phyloP scores from a whole-genome alignment of 2,797 vertebrate species.

The Glyptemys insculpta region DNA sequence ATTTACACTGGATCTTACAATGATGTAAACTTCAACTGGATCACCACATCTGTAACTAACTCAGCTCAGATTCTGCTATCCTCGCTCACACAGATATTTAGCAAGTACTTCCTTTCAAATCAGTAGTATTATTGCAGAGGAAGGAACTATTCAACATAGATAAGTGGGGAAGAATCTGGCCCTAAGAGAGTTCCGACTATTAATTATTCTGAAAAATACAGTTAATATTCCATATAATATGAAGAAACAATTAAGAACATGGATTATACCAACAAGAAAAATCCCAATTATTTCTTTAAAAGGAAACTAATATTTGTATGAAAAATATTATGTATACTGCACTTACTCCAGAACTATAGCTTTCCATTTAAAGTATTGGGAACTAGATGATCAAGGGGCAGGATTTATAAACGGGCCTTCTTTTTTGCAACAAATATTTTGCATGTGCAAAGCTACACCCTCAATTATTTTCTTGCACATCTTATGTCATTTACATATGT shows the following conservation, averaged over 20 bases:
- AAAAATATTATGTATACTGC: neutral
- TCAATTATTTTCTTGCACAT: neutral
- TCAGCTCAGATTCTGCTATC: neutral
- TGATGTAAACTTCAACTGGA: neutral
- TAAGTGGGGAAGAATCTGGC: neutral
- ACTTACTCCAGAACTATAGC: rapidly evolving
- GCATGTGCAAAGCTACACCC: neutral
- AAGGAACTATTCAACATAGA: neutral
- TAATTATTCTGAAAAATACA: neutral
- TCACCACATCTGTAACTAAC: neutral
- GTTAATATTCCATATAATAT: neutral
- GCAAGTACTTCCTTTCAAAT: too few relatives aligned
- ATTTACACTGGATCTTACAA: neutral
- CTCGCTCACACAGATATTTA: neutral
- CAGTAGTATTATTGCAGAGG: neutral
- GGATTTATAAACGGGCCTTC: neutral
- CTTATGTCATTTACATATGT: neutral
- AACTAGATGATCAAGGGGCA: rapidly evolving
- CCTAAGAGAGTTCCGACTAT: neutral
- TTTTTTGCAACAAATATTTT: neutral
- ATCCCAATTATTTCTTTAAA: neutral
- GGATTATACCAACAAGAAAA: neutral
- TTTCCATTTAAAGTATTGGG: neutral
- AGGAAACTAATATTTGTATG: neutral
- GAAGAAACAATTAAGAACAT: neutral